These are phyloP conservation scores for Podarcis cretensis DNA, from an alignment of 2,113 vertebrate genomes.

Conservation along the genomic window DNA sequence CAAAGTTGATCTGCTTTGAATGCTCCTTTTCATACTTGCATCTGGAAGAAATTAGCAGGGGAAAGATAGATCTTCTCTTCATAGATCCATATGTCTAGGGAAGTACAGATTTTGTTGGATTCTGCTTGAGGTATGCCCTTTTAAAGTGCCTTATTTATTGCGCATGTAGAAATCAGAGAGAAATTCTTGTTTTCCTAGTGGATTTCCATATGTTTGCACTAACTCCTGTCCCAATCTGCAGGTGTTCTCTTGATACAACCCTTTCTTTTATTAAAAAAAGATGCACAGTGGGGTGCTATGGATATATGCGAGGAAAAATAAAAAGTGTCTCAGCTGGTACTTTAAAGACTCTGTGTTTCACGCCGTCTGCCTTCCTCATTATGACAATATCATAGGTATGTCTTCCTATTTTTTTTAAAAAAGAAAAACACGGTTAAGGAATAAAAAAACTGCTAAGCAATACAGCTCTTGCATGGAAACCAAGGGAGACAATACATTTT, in stretches of 20 bases:
- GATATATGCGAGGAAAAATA: slow-evolving; percentile 45
- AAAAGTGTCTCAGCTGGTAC: slow-evolving; percentile 32
- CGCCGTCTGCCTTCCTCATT: slow-evolving; percentile 28
- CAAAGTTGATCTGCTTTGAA: neutral
- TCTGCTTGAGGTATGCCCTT: neutral
- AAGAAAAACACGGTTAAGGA: neutral
- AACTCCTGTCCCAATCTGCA: neutral
- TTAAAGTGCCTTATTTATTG: neutral
- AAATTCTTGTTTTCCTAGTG: slow-evolving; percentile 24
- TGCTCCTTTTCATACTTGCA: neutral
- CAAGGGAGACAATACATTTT: neutral
- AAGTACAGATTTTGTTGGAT: neutral
- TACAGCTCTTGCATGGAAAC: slow-evolving; percentile 6
- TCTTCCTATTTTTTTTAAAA: slow-evolving; percentile 12
- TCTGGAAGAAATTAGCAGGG: neutral
- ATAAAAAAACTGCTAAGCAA: slow-evolving; percentile 12
- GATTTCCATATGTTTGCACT: slow-evolving; percentile 2
- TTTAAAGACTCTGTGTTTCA: slow-evolving; percentile 7
- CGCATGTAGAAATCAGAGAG: neutral
- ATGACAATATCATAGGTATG: neutral
- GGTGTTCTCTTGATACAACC: slow-evolving; percentile 20
- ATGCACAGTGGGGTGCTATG: neutral
- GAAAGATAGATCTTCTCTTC: neutral
- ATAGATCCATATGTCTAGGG: neutral
- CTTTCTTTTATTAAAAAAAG: no score